Evolutionary conservation across 2,797 vertebrate species (phyloP), one percentile per base, ranked within the genome.

Genomic region (Paguma larvata): DNA sequence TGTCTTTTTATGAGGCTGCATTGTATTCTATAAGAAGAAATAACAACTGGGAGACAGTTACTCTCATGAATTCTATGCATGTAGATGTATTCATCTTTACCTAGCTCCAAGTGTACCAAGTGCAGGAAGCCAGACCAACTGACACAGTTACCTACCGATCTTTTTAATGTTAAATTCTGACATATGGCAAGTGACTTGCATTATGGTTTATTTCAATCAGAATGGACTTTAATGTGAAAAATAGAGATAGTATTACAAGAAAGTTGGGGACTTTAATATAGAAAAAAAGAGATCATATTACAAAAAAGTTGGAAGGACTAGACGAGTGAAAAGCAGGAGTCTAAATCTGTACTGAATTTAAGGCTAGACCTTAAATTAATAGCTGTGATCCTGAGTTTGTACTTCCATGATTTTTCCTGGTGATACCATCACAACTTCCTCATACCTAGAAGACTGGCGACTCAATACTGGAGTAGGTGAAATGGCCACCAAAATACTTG

Each of bases 171-270:
- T 94, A 62, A 68, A 0, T 62, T 83, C 38, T 72, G 59, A 34
- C 6, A 18, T 41, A 3, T 6, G 2, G 4, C 51, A 59, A 32
- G 41, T 46, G 23, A 53, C 21, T 2, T 27, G 73, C 5, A 1
- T 73, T 85, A 14, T 95, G n/a, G 48, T 23, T 85, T 48, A 88
- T 72, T 93, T 67, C 2, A 48, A 32, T 65, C 12, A 56, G 34
- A 85, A 14, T 23, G 4, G 16, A 75, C 5, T 70, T 68, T 41
- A 56, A n/a, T 32, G 18, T 48, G 63, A 21, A 38, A n/a, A 41
- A 38, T 41, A 65, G 0, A 2, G 2, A 34, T n/a, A 30, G 19
- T 4, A 27, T n/a, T 48, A 30, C 3, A 23, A 72, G 67, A 56
- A 65, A 8, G 9, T 77, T 86, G 25, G 32, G 21, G 32, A 48